Conservation (phyloP, 2,113 vertebrate genomes). For the Ascaphus truei region DNA sequence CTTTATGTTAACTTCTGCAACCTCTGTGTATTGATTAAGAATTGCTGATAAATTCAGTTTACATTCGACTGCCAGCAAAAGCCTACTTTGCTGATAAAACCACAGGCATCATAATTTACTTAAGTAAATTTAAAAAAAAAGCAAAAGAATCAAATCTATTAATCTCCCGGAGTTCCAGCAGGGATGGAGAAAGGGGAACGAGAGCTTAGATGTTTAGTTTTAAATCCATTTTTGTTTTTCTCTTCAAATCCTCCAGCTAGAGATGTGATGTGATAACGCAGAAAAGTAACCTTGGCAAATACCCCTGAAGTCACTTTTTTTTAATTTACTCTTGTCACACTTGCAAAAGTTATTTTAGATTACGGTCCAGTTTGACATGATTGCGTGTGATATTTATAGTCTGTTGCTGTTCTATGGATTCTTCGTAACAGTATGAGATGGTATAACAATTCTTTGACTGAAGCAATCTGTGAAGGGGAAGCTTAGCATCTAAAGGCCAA, state of each 20-base stretch:
- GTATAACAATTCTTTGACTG: no score
- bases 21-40: constrained; percentile 19
- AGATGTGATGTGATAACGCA: background rate
- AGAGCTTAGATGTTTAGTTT: background rate
- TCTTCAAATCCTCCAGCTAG: background rate
- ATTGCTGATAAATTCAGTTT: constrained; percentile 39
- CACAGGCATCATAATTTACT: constrained; percentile 38
- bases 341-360: no score
- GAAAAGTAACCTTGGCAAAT: no score
- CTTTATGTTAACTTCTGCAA: constrained; percentile 1
- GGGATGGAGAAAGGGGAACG: background rate
- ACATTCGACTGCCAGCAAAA: constrained; percentile 31
- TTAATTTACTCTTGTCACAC: background rate
- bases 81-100: background rate
- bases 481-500: no score
- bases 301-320: background rate
- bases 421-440: no score
- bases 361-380: no score
- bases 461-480: no score
- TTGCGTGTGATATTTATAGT: no score
- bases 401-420: no score
- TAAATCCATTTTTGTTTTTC: background rate
- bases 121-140: constrained; percentile 37
- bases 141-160: constrained; percentile 31
- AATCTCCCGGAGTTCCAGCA: constrained; percentile 40